Conservation (phyloP, 2,113 vertebrate genomes). For the Physeter macrocephalus region DNA sequence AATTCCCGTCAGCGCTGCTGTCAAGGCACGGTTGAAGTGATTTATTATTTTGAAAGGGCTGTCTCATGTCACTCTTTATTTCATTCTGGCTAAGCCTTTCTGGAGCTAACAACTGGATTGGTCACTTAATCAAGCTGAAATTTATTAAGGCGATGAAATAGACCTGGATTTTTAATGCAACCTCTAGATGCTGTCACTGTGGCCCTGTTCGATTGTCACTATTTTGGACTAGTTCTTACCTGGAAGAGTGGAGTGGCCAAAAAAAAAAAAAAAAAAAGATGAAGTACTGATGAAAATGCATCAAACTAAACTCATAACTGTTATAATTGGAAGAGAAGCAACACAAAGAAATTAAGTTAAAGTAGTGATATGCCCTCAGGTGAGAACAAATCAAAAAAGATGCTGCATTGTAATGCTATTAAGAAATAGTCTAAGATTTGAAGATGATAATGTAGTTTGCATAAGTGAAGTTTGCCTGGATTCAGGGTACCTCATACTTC, state of each 20-base stretch:
- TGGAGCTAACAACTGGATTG: background rate
- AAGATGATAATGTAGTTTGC: background rate
- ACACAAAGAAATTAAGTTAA: background rate
- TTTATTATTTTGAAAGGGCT: constrained; percentile 23
- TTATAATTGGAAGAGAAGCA: background rate
- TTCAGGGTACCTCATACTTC: background rate
- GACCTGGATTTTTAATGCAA: background rate
- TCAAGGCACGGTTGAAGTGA: background rate
- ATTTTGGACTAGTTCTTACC: background rate
- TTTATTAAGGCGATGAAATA: background rate
- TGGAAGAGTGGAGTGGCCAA: background rate
- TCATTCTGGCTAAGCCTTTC: background rate
- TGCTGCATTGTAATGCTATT: background rate
- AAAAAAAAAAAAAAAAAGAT: background rate
- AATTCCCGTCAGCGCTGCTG: background rate
- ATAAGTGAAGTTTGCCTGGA: background rate
- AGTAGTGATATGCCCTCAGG: background rate
- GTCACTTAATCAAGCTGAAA: background rate
- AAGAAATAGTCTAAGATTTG: background rate
- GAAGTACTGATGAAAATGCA: background rate
- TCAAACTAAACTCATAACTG: background rate
- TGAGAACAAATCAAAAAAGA: background rate
- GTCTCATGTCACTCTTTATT: background rate
- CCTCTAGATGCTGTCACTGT: background rate
- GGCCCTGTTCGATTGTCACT: background rate